These are phyloP conservation scores for Pseudochaenichthys georgianus DNA, from an alignment of 2,797 vertebrate genomes.

Conservation along the genomic window DNA sequence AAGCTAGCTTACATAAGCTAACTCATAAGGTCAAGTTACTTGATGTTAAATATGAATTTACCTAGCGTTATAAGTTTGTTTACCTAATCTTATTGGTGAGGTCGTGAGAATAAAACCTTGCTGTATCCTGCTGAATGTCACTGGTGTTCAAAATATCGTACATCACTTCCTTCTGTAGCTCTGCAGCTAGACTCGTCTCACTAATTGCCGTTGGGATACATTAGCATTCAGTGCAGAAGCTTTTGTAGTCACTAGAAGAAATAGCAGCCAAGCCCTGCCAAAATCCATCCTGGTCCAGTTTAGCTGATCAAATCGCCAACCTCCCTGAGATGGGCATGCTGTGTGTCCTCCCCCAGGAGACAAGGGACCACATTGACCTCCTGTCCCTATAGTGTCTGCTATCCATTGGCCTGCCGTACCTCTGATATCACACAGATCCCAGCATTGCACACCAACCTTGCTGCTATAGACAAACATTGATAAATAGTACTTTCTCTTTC, in stretches of 20 bases:
- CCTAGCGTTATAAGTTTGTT: too few relatives aligned
- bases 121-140: too few relatives aligned
- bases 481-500: constrained; percentile 29
- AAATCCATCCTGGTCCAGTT: constrained; percentile 44
- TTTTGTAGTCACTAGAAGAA: constrained; percentile 27
- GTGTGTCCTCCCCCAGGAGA: background rate
- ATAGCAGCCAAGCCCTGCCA: constrained; percentile 17
- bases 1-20: too few relatives aligned
- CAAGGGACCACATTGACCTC: constrained; percentile 22
- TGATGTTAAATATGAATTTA: too few relatives aligned
- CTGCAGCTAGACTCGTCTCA: too few relatives aligned
- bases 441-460: background rate
- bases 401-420: constrained; percentile 9
- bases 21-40: too few relatives aligned
- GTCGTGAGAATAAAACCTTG: too few relatives aligned
- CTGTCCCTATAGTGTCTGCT: constrained; percentile 36
- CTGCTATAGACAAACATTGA: constrained; percentile 20
- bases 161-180: too few relatives aligned
- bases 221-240: constrained; percentile 45
- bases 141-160: too few relatives aligned
- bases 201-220: background rate
- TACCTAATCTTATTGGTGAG: too few relatives aligned
- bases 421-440: constrained; percentile 8
- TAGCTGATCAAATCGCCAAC: constrained; percentile 42
- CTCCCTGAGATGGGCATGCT: constrained; percentile 19